A percentile compares a stretch with the other conserved stretches of the same genome.
These are phyloP conservation scores for Plecturocebus donacophilus DNA, from an alignment of 2,113 vertebrate species.

Conservation along the genomic window DNA sequence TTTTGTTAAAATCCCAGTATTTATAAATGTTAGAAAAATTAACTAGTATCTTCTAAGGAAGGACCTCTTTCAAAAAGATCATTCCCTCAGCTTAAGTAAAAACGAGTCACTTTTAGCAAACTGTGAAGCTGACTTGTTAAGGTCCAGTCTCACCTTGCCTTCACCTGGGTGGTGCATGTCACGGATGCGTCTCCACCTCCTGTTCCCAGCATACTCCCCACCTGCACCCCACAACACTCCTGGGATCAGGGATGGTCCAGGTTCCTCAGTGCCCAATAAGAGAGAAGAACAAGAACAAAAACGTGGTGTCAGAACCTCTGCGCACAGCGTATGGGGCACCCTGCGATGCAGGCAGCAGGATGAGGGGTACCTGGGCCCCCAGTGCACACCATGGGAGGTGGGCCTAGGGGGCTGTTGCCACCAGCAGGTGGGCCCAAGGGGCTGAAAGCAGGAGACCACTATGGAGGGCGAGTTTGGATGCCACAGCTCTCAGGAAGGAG, in stretches of 20 bases:
- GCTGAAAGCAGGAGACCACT: neutral
- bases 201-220: neutral
- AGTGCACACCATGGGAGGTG: accelerated
- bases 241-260: no score
- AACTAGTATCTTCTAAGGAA: neutral
- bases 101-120: accelerated
- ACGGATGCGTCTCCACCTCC: neutral
- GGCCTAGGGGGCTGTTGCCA: neutral
- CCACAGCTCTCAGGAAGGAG: neutral
- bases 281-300: neutral
- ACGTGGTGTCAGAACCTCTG: neutral
- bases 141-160: no score
- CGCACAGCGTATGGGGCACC: neutral
- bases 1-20: neutral
- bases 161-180: accelerated
- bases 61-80: neutral
- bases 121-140: accelerated
- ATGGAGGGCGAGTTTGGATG: neutral
- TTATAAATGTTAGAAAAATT: neutral
- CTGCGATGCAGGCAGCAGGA: neutral
- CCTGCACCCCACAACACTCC: neutral
- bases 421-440: neutral
- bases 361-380: neutral
- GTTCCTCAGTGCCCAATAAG: neutral
- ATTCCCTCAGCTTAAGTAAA: neutral